Evolutionary conservation across 2,888 invertebrate species (phyloP).

Genomic region (Sinhomidia bicolor): DNA sequence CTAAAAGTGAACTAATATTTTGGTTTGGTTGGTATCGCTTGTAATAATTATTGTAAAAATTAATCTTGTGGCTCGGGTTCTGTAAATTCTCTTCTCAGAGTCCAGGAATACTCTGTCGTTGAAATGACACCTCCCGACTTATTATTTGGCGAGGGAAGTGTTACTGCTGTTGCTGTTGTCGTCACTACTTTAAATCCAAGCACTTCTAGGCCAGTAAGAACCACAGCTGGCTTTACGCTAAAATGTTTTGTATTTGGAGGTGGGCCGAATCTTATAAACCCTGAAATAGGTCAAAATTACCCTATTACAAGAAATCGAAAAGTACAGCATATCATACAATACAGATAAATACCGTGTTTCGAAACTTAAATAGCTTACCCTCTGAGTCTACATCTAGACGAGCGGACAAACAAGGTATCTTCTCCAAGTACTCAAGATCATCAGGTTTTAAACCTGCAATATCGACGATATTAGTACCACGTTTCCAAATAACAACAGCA

Average conservation of each 20-base stretch:
- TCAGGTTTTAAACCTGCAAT: slow-evolving; percentile 79
- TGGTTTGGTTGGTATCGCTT: slow-evolving; percentile 3
- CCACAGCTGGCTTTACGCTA: slow-evolving; percentile 83
- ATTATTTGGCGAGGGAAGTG: slow-evolving; percentile 55
- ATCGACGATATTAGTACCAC: slow-evolving; percentile 77
- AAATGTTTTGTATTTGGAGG: slow-evolving; percentile 62
- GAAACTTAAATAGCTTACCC: slow-evolving; percentile 60
- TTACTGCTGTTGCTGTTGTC: slow-evolving; percentile 84
- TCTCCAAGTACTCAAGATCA: slow-evolving; percentile 78
- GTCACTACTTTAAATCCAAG: slow-evolving; percentile 94
- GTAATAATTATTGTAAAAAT: too few species aligned
- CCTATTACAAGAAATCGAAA: too few species aligned
- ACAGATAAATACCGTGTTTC: neutral
- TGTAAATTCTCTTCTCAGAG: slow-evolving; percentile 93
- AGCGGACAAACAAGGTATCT: slow-evolving; percentile 78
- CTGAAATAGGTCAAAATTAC: slow-evolving; percentile 57
- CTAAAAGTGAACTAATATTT: neutral
- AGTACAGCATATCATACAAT: neutral
- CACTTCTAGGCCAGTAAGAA: slow-evolving; percentile 92
- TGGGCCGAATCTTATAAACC: slow-evolving; percentile 79
- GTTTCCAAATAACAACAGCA: slow-evolving; percentile 79
- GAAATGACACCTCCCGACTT: slow-evolving; percentile 82
- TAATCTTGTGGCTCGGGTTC: slow-evolving; percentile 87
- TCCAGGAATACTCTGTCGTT: slow-evolving; percentile 95
- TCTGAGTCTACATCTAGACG: slow-evolving; percentile 79